These are phyloP conservation scores for Staurois parvus DNA, from an alignment of 2,797 vertebrate genomes.

Conservation along the genomic window DNA sequence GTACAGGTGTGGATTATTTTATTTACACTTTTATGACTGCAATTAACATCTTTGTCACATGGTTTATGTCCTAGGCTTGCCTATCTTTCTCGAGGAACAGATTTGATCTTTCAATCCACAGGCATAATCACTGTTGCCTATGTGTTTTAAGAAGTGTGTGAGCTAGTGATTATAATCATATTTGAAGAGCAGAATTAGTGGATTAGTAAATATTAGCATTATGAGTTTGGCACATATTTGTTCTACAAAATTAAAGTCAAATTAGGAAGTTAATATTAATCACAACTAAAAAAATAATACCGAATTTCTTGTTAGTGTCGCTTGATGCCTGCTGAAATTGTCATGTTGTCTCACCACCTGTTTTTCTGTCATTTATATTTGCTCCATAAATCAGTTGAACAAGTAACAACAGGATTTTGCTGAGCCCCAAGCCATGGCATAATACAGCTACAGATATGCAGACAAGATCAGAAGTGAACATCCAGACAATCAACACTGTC, in stretches of 20 bases:
- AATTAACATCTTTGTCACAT: background rate
- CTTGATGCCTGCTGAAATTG: slow-evolving; percentile 34
- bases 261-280: slow-evolving; percentile 29
- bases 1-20: background rate
- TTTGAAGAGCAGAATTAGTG: background rate
- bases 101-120: background rate
- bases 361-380: slow-evolving; percentile 42
- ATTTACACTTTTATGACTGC: background rate
- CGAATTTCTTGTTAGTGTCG: slow-evolving; percentile 23
- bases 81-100: background rate
- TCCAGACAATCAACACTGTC: slow-evolving; percentile 52
- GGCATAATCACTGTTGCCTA: no score
- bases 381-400: slow-evolving; percentile 53
- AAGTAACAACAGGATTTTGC: slow-evolving; percentile 55
- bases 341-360: slow-evolving; percentile 53
- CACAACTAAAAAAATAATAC: slow-evolving; percentile 31
- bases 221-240: background rate
- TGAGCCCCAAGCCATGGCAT: slow-evolving; percentile 30
- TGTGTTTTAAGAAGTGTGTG: no score
- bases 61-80: background rate
- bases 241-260: slow-evolving; percentile 20
- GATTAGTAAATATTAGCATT: background rate
- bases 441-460: slow-evolving; percentile 45
- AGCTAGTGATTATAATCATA: background rate
- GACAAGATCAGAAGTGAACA: slow-evolving; percentile 47